A percentile compares a stretch with the other conserved stretches of the same genome.
Conservation (phyloP, 2,797 vertebrate genomes). For the Oceanodroma leucorhoa region DNA sequence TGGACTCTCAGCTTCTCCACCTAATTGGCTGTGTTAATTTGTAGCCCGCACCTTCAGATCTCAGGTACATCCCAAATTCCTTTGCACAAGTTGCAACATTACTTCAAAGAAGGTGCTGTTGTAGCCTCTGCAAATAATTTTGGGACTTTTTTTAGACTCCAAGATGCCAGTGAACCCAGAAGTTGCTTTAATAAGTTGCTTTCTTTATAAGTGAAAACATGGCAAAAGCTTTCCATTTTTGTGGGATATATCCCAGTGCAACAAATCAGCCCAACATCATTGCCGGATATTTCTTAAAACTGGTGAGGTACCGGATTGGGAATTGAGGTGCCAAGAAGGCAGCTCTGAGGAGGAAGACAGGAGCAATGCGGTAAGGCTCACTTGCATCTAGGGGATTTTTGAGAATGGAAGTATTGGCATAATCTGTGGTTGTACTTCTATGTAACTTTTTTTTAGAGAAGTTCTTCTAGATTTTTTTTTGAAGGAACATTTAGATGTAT, state of each 20-base stretch:
- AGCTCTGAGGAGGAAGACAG: neutral
- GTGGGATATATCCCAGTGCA: neutral
- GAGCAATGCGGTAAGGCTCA: slow-evolving; percentile 29
- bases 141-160: slow-evolving; percentile 38
- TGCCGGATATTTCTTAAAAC: slow-evolving; percentile 15
- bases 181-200: slow-evolving; percentile 29
- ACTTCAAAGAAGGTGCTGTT: slow-evolving; percentile 61
- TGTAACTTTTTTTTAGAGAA: neutral
- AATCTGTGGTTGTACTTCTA: neutral
- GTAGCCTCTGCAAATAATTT: slow-evolving; percentile 49
- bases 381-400: neutral
- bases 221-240: slow-evolving; percentile 6
- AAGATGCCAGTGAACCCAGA: slow-evolving; percentile 30
- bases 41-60: slow-evolving; percentile 53
- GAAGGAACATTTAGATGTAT: neutral
- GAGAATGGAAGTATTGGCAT: neutral
- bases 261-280: neutral
- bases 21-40: slow-evolving; percentile 65
- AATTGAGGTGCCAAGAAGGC: slow-evolving; percentile 2
- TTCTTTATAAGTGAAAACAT: neutral
- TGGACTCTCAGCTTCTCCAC: slow-evolving; percentile 45
- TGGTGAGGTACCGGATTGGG: neutral
- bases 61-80: slow-evolving; percentile 60
- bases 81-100: slow-evolving; percentile 56
- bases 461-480: neutral